phyloP scores from a whole-genome alignment of 1,140 invertebrate species.

The Drosophila obscura region DNA sequence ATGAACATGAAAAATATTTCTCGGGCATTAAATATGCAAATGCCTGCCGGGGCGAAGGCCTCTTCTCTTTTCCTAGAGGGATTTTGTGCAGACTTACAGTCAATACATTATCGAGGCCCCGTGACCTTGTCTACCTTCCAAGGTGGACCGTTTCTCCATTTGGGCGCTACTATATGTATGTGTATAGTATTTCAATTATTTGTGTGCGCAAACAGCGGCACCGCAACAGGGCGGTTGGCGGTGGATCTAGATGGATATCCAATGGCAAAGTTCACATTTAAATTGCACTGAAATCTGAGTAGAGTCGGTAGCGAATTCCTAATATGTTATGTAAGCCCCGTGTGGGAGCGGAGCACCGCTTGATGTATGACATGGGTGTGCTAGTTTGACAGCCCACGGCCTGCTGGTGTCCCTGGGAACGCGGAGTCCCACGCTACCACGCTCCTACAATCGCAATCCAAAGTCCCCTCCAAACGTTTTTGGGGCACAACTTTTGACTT shows the following conservation, averaged over 20 bases:
- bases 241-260: constrained; percentile 14
- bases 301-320: not conserved
- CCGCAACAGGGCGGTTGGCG: constrained; percentile 3
- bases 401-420: constrained; percentile 23
- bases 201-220: constrained; percentile 4
- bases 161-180: too few species aligned
- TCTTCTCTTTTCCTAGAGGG: constrained; percentile 1
- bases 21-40: constrained; percentile 70
- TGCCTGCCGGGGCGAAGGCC: constrained; percentile 22
- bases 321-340: constrained; percentile 13
- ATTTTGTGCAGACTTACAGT: constrained; percentile 38
- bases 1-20: constrained; percentile 57
- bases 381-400: constrained; percentile 32
- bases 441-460: not conserved
- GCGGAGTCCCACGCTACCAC: not conserved
- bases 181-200: constrained; percentile 60
- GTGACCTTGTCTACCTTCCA: constrained; percentile 22
- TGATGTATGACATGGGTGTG: constrained; percentile 58
- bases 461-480: not conserved
- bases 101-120: constrained; percentile 31
- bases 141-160: constrained; percentile 16
- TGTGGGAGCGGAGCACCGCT: constrained; percentile 3
- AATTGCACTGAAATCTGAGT: constrained; percentile 46
- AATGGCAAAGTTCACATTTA: constrained; percentile 33
- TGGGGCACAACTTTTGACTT: constrained; percentile 3